Percentiles rank a stretch among this genome's conserved stretches.
These are phyloP conservation scores for Drosophila flavopinicola DNA, from an alignment of 2,888 invertebrate species.

Conservation along the genomic window DNA sequence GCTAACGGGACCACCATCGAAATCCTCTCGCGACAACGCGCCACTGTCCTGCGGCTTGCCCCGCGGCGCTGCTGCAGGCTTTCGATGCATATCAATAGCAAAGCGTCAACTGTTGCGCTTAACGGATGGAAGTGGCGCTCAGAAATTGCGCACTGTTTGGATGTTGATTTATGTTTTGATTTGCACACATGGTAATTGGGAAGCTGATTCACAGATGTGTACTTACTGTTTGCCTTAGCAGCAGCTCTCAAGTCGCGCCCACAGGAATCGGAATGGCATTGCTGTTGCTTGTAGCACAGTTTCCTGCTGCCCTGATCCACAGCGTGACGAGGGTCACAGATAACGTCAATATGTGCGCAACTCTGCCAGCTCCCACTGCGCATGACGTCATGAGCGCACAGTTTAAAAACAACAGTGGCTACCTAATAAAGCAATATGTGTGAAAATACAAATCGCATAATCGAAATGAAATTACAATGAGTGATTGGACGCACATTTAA, in stretches of 20 bases:
- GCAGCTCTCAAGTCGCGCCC: constrained; percentile 4
- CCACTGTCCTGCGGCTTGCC: constrained; percentile 59
- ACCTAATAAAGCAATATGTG: too few relatives aligned
- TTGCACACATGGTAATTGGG: background rate
- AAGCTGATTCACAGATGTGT: background rate
- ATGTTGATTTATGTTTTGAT: background rate
- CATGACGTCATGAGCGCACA: constrained; percentile 38
- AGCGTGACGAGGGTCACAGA: constrained; percentile 12
- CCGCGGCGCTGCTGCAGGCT: constrained; percentile 4
- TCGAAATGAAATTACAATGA: too few relatives aligned
- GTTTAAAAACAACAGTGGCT: background rate
- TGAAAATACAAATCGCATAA: too few relatives aligned
- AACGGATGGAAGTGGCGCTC: constrained; percentile 9
- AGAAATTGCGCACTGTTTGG: constrained; percentile 22
- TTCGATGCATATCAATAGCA: constrained; percentile 22
- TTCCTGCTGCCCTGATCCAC: constrained; percentile 36
- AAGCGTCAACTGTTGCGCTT: constrained; percentile 42
- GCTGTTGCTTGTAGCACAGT: constrained; percentile 11
- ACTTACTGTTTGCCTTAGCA: constrained; percentile 19
- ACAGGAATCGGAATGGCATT: constrained; percentile 26
- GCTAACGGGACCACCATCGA: constrained; percentile 84
- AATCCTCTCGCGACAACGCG: constrained; percentile 81
- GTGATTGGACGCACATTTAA: too few relatives aligned
- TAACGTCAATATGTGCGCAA: constrained; percentile 10
- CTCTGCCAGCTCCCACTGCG: constrained; percentile 13